Evolutionary conservation across 1,140 invertebrate genomes (phyloP), one percentile per base, ranked within the genome.

Genomic region (Papilio xuthus): DNA sequence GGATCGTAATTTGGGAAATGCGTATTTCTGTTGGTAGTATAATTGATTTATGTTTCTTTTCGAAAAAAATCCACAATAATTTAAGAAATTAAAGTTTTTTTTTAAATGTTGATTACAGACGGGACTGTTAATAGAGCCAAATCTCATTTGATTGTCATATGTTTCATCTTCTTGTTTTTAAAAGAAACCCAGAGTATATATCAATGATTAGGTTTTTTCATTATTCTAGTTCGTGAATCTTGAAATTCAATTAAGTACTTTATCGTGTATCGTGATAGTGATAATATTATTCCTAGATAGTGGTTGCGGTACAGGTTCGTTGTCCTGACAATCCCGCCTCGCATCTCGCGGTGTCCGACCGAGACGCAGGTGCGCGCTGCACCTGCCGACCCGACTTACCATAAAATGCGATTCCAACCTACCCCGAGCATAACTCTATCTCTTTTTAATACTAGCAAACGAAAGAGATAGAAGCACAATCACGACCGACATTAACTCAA

Each of bases 401-500:
- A 91, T 91, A 91, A 91, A 91, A 91, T 90, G 89, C 86, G 85
- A 92, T 88, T 87, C 84, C 79, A 89, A 87, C 84, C 83, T 84
- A 88, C 85, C 86, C 86, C 81, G 83, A 82, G 80, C 89, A 84
- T 87, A 90, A 91, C 85, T 78, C 83, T 80, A 75, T 89, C 90
- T 87, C 88, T 70, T 85, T 89, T 86, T 80, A 77, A 81, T 83
- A 72, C 80, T 37, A 67, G 4, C 15, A 67, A 47, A 41, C 73
- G 84, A 92, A 75, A 83, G 84, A 83, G 87, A 90, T 78, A 71
- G 75, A 74, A 69, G 69, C 82, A 90, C 88, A 91, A 92, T 92
- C 90, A 90, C 91, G 86, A 87, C 89, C 86, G 86, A 87, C 88
- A 90, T 91, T 90, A 91, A 89, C 91, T 92, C 88, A 88, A 90